These are phyloP conservation scores for Burhinus oedicnemus DNA, from an alignment of 2,113 vertebrate species.

Conservation along the genomic window DNA sequence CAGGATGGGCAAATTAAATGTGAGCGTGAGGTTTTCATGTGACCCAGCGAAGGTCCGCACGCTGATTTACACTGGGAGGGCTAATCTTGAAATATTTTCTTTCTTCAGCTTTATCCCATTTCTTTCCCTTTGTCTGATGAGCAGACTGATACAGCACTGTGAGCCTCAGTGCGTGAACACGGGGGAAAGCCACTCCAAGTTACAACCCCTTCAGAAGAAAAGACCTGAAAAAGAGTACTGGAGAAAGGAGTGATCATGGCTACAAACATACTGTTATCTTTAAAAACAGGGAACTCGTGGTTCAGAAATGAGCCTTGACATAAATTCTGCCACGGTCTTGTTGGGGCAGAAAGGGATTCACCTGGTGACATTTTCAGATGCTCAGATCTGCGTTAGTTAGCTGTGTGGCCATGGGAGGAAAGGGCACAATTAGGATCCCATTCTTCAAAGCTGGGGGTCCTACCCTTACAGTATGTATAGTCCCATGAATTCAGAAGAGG, in stretches of 20 bases:
- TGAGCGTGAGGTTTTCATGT: slow-evolving; percentile 73
- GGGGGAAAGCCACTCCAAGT: background rate
- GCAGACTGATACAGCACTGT: background rate
- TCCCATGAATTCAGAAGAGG: background rate
- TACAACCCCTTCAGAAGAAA: background rate
- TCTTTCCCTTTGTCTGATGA: slow-evolving; percentile 59
- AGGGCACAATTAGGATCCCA: fast-evolving
- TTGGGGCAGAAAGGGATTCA: background rate
- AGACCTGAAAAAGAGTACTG: background rate
- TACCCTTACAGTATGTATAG: background rate
- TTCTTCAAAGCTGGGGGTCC: background rate
- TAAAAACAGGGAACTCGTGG: background rate
- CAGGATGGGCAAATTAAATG: slow-evolving; percentile 80
- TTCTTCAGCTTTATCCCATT: slow-evolving; percentile 57
- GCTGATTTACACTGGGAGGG: slow-evolving; percentile 68
- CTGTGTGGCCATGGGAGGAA: background rate
- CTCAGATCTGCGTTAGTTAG: background rate
- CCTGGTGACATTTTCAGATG: background rate
- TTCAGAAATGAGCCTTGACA: background rate
- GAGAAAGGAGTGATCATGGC: background rate
- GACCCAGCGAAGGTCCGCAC: slow-evolving; percentile 38
- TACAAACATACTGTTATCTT: background rate
- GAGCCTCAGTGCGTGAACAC: background rate
- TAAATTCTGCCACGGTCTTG: background rate
- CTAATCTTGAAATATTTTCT: slow-evolving; percentile 61